Evolutionary conservation across 1,140 invertebrate species (phyloP).

Genomic region (Chymomyza costata): DNA sequence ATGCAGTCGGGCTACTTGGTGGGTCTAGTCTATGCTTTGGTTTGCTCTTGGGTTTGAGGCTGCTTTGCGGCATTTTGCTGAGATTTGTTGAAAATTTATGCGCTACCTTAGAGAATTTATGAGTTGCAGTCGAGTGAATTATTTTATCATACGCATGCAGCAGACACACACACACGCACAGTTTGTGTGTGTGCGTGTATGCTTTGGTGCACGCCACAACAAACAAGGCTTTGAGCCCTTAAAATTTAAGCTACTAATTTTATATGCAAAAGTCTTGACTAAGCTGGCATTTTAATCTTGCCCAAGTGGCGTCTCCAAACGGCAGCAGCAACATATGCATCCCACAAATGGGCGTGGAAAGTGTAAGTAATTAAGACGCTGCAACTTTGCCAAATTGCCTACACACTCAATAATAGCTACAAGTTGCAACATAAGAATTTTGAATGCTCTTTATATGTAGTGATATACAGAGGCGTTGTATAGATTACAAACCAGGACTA

Average conservation of each 20-base stretch:
- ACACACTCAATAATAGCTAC: slow-evolving; percentile 61
- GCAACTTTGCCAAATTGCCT: slow-evolving; percentile 57
- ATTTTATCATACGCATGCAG: slow-evolving; percentile 73
- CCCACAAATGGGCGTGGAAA: slow-evolving; percentile 30
- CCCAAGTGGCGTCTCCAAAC: slow-evolving; percentile 50
- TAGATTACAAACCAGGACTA: too few relatives aligned
- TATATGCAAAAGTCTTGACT: slow-evolving; percentile 70
- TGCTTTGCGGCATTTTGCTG: slow-evolving; percentile 70
- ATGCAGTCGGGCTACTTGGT: too few relatives aligned
- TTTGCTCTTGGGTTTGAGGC: slow-evolving; percentile 50
- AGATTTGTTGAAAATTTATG: slow-evolving; percentile 72
- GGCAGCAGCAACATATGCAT: too few relatives aligned
- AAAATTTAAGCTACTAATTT: slow-evolving; percentile 69
- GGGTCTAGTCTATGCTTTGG: neutral
- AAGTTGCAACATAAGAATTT: neutral
- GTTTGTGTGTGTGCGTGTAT: slow-evolving; percentile 8
- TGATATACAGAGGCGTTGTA: too few relatives aligned
- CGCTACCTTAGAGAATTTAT: slow-evolving; percentile 72
- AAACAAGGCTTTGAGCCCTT: slow-evolving; percentile 37
- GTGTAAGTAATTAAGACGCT: slow-evolving; percentile 67
- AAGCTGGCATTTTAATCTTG: slow-evolving; percentile 70
- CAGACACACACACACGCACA: slow-evolving; percentile 17
- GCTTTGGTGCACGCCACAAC: slow-evolving; percentile 54
- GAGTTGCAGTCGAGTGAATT: slow-evolving; percentile 73
- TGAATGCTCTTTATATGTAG: too few relatives aligned